These are phyloP conservation scores for Micromesistius poutassou DNA, from an alignment of 2,797 vertebrate species.

Conservation along the genomic window DNA sequence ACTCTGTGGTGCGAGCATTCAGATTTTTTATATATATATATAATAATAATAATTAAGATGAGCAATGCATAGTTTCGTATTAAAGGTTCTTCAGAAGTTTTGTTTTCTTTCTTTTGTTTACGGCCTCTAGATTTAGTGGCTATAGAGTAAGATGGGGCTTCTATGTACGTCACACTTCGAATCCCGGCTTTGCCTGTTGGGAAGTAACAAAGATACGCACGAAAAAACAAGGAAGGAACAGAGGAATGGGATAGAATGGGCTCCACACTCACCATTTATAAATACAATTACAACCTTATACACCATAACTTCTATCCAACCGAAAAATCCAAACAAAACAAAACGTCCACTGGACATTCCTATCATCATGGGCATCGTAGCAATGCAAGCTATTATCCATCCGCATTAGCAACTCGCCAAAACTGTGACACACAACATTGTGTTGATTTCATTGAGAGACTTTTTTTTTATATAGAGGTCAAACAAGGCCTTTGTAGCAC, in stretches of 20 bases:
- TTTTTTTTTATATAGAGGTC: background rate
- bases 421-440: too few species aligned
- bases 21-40: background rate
- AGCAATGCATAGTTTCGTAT: conserved; percentile 68
- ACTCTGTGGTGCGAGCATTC: background rate
- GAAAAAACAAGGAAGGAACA: background rate
- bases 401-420: too few species aligned
- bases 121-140: conserved; percentile 21
- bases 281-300: conserved; percentile 65
- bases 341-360: conserved; percentile 24
- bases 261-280: conserved; percentile 63
- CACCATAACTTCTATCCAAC: conserved; percentile 47
- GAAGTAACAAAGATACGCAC: background rate
- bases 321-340: conserved; percentile 39
- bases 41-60: conserved; percentile 24
- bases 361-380: conserved; percentile 27
- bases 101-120: conserved; percentile 7
- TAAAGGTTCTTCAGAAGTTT: conserved; percentile 54
- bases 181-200: conserved; percentile 44
- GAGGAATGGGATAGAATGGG: conserved; percentile 32
- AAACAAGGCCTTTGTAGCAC: background rate
- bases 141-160: conserved; percentile 9
- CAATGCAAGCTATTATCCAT: background rate
- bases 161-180: conserved; percentile 20
- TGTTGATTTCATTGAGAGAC: too few species aligned